Evolutionary conservation across 2,113 vertebrate genomes (phyloP).

Genomic region (Spea bombifrons): DNA sequence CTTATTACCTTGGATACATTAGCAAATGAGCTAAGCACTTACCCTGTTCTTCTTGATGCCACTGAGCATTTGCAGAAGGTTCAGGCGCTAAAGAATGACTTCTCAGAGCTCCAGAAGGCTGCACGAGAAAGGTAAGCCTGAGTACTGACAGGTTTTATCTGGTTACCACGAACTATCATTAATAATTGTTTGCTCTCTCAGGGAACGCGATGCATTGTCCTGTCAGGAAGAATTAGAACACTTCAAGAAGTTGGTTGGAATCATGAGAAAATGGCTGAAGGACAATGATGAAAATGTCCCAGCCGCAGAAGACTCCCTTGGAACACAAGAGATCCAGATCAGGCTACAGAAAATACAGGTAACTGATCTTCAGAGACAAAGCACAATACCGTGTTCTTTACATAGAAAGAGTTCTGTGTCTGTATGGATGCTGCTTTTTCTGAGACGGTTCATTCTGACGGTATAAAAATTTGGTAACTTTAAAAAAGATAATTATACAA

Average conservation of each 20-base stretch:
- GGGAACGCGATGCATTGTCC: conserved; percentile 69
- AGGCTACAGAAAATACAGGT: conserved; percentile 83
- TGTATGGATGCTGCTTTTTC: no score
- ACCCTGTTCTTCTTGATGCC: conserved; percentile 60
- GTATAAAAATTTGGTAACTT: no score
- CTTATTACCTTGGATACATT: conserved; percentile 76
- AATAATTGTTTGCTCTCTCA: conserved; percentile 53
- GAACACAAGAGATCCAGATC: conserved; percentile 79
- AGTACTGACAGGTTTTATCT: no score
- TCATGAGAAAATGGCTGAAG: conserved; percentile 85
- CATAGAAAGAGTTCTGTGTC: no score
- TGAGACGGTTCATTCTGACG: no score
- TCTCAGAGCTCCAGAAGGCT: conserved; percentile 74
- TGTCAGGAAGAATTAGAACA: conserved; percentile 72
- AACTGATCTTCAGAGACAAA: background rate
- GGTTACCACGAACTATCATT: no score
- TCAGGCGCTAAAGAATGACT: conserved; percentile 76
- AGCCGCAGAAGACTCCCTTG: conserved; percentile 70
- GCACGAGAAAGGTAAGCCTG: conserved; percentile 76
- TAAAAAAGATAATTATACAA: no score
- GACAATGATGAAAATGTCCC: conserved; percentile 79
- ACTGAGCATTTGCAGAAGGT: conserved; percentile 75
- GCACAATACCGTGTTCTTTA: background rate
- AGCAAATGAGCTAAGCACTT: conserved; percentile 73
- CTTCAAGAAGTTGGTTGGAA: conserved; percentile 66